Percentiles rank a stretch among this genome's conserved stretches.
Evolutionary conservation across 2,797 vertebrate genomes (phyloP).

Genomic region (Enteromius mattozi): DNA sequence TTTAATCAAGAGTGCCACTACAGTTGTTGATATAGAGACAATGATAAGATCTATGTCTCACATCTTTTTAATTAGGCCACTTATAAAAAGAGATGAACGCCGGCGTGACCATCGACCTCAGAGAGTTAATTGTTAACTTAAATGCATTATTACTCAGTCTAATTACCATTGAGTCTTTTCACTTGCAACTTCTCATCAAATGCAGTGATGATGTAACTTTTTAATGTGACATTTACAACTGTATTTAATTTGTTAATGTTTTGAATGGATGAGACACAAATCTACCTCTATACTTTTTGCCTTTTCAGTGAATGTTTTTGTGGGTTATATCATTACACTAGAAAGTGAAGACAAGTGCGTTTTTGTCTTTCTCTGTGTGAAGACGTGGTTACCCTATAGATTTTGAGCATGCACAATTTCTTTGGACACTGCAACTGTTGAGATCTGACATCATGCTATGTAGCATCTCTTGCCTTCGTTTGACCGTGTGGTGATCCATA

Average conservation of each 20-base stretch:
- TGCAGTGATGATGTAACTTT: not conserved
- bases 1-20: constrained; percentile 4
- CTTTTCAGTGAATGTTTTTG: not conserved
- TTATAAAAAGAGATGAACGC: not conserved
- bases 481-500: no score
- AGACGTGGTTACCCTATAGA: not conserved
- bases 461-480: no score
- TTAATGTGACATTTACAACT: not conserved
- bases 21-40: not conserved
- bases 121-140: not conserved
- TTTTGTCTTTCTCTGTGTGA: not conserved
- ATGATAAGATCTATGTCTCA: constrained; percentile 6
- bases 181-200: not conserved
- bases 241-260: not conserved
- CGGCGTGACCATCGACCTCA: no score
- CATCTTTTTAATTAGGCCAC: not conserved
- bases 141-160: not conserved
- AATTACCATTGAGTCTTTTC: not conserved
- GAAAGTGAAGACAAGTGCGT: not conserved
- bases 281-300: not conserved
- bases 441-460: not conserved
- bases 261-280: not conserved
- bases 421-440: not conserved
- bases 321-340: not conserved
- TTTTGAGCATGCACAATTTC: not conserved